phyloP scores from a whole-genome alignment of 2,888 invertebrate genomes.

The Myopa tessellatipennis region DNA sequence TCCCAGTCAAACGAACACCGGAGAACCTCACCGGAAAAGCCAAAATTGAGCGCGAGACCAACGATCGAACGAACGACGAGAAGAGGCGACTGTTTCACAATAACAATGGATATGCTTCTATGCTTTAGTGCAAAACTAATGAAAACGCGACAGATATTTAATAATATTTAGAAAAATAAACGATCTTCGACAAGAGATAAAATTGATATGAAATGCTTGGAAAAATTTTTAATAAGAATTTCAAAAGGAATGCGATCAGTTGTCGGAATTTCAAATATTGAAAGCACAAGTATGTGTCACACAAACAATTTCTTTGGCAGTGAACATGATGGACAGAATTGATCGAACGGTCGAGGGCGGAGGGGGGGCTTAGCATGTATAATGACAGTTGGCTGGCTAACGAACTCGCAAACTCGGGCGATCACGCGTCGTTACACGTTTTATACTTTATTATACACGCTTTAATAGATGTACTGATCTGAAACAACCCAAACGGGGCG shows the following conservation, averaged over 20 bases:
- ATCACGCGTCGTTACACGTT: no score
- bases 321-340: no score
- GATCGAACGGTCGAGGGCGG: no score
- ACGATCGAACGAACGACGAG: not conserved
- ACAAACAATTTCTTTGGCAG: no score
- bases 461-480: no score
- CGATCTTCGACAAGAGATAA: constrained; percentile 46
- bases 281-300: no score
- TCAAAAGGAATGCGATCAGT: not conserved
- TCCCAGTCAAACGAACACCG: not conserved
- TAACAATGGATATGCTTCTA: constrained; percentile 1
- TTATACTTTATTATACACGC: no score
- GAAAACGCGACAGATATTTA: constrained; percentile 41
- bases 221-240: not conserved
- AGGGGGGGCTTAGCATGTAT: no score
- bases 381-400: no score
- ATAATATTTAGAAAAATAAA: constrained; percentile 43
- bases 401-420: no score
- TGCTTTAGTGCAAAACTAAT: constrained; percentile 25
- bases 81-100: not conserved
- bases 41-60: no score
- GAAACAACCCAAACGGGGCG: no score
- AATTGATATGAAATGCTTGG: constrained; percentile 40
- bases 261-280: not conserved
- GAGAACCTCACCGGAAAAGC: not conserved